Evolutionary conservation across 2,113 vertebrate genomes (phyloP).

Genomic region (Carettochelys insculpta): DNA sequence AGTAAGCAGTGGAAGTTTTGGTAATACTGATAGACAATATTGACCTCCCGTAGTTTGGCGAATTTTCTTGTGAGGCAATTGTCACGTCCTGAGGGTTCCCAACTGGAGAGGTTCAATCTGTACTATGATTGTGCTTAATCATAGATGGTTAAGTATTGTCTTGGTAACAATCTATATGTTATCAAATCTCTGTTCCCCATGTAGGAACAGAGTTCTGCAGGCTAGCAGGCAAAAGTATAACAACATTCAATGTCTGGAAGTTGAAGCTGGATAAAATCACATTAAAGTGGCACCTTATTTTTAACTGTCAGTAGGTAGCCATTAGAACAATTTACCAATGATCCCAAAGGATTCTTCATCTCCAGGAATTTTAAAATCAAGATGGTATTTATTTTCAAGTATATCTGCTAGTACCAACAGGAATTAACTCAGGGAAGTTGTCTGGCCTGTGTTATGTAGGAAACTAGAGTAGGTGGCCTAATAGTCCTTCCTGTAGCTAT

Average conservation of each 20-base stretch:
- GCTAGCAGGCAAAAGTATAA: too few relatives aligned
- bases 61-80: too few relatives aligned
- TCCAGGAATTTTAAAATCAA: not conserved
- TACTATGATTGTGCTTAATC: not conserved
- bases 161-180: not conserved
- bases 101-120: too few relatives aligned
- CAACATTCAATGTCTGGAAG: too few relatives aligned
- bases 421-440: not conserved
- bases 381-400: not conserved
- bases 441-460: not conserved
- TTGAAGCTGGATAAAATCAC: not conserved
- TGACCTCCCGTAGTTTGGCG: too few relatives aligned
- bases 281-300: not conserved
- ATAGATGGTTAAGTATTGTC: not conserved
- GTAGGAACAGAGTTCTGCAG: too few relatives aligned
- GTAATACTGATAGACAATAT: too few relatives aligned
- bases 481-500: not conserved
- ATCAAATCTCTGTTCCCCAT: too few relatives aligned
- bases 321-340: not conserved
- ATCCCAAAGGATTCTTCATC: too few relatives aligned
- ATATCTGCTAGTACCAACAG: not conserved
- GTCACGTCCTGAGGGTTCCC: too few relatives aligned
- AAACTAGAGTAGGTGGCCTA: not conserved
- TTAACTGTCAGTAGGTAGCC: not conserved
- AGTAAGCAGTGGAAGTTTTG: too few relatives aligned